phyloP scores from a whole-genome alignment of 2,888 invertebrate genomes.

The Drosophila macrospina region DNA sequence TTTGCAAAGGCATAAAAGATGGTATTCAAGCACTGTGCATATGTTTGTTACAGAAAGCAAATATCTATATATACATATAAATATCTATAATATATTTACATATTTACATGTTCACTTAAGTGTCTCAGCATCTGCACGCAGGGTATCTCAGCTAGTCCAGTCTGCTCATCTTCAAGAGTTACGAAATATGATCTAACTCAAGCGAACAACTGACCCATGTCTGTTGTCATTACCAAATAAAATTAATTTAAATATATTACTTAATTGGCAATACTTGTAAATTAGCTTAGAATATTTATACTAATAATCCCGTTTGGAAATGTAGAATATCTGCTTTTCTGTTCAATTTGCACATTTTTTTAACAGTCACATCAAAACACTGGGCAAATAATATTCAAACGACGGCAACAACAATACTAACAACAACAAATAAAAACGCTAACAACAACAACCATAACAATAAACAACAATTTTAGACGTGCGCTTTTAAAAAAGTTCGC shows the following conservation, averaged over 20 bases:
- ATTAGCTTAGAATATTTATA: slow-evolving; percentile 48
- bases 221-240: slow-evolving; percentile 20
- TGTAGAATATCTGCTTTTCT: slow-evolving; percentile 43
- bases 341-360: slow-evolving; percentile 65
- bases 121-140: too few species aligned
- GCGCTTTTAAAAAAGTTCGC: slow-evolving; percentile 69
- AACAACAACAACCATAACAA: slow-evolving; percentile 53
- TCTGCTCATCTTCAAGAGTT: too few species aligned
- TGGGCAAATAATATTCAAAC: slow-evolving; percentile 37
- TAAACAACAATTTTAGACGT: slow-evolving; percentile 64
- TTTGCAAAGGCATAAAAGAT: too few species aligned
- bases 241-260: slow-evolving; percentile 36
- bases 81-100: too few species aligned
- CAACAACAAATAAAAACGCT: too few species aligned
- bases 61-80: too few species aligned
- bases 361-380: slow-evolving; percentile 50
- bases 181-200: neutral
- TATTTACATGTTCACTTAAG: neutral
- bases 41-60: too few species aligned
- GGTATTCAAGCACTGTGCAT: too few species aligned
- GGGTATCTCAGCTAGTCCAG: neutral
- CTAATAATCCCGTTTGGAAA: slow-evolving; percentile 51
- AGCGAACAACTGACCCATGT: slow-evolving; percentile 18
- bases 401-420: slow-evolving; percentile 31
- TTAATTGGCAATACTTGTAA: slow-evolving; percentile 39